Evolutionary conservation across 2,888 invertebrate genomes (phyloP).

Genomic region (Apamea epomidion): DNA sequence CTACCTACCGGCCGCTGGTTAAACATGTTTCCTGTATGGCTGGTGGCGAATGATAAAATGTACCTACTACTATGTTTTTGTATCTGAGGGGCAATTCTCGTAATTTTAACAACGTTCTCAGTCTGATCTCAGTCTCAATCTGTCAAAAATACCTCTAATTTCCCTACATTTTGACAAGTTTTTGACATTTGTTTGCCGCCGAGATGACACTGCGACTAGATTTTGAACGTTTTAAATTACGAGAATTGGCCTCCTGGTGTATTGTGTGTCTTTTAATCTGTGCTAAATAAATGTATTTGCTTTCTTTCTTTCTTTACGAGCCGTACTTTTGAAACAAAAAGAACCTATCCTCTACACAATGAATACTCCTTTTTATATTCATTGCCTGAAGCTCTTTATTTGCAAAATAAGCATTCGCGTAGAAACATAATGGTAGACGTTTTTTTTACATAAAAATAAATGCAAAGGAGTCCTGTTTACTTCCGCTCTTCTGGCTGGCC

Average conservation of each 20-base stretch:
- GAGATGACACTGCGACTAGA: too few species aligned
- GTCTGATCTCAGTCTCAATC: too few species aligned
- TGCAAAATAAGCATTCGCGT: conserved; percentile 32
- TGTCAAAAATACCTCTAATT: too few species aligned
- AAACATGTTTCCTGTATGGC: neutral
- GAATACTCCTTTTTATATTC: conserved; percentile 11
- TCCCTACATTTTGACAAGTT: too few species aligned
- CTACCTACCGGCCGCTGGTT: neutral
- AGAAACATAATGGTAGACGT: conserved; percentile 22
- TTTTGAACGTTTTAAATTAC: too few species aligned
- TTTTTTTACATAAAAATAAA: conserved; percentile 40
- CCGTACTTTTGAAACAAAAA: conserved; percentile 3
- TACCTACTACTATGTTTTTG: too few species aligned
- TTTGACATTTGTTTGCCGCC: too few species aligned
- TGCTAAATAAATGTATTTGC: neutral
- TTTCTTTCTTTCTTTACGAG: too few species aligned
- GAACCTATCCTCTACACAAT: neutral
- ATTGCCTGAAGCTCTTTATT: conserved; percentile 1
- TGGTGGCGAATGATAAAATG: neutral
- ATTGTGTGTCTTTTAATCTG: too few species aligned
- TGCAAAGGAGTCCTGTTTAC: conserved; percentile 38
- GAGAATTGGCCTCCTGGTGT: too few species aligned
- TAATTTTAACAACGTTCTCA: too few species aligned
- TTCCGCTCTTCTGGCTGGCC: conserved; percentile 37
- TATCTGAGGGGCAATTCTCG: too few species aligned